Percentiles rank a stretch among this genome's conserved stretches.
Conservation (phyloP, 2,888 invertebrate genomes). For the Phasia obesa region DNA sequence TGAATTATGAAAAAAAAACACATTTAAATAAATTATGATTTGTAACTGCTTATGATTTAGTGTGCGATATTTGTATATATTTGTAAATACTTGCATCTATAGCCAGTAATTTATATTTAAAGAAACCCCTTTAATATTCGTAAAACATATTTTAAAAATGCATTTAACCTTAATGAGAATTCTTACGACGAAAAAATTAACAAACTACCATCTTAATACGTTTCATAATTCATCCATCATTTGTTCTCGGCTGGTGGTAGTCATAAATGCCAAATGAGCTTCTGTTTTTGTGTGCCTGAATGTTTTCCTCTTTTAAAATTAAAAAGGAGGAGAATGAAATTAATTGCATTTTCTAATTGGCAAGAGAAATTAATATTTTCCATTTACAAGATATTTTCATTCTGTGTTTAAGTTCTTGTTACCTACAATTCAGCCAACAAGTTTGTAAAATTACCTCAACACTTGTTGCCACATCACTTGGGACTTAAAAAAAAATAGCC, state of each 20-base stretch:
- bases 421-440: constrained; percentile 41
- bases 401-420: constrained; percentile 25
- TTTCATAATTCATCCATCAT: constrained; percentile 66
- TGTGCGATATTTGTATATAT: too few species aligned
- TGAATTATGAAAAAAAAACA: too few species aligned
- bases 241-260: constrained; percentile 50
- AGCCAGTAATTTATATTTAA: neutral
- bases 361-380: constrained; percentile 61
- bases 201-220: constrained; percentile 48
- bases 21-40: too few species aligned
- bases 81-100: neutral
- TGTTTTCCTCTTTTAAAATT: neutral
- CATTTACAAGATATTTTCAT: constrained; percentile 47
- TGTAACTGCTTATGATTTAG: too few species aligned
- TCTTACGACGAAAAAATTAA: constrained; percentile 11
- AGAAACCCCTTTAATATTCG: constrained; percentile 18
- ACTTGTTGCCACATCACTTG: constrained; percentile 52
- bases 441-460: constrained; percentile 11
- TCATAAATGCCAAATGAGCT: constrained; percentile 69
- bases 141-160: constrained; percentile 47
- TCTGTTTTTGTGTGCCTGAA: constrained; percentile 50
- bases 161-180: constrained; percentile 17
- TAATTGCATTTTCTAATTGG: constrained; percentile 81
- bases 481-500: too few species aligned
- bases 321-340: constrained; percentile 70